Conservation (phyloP, 2,888 invertebrate species). For the Encarsia formosa region DNA sequence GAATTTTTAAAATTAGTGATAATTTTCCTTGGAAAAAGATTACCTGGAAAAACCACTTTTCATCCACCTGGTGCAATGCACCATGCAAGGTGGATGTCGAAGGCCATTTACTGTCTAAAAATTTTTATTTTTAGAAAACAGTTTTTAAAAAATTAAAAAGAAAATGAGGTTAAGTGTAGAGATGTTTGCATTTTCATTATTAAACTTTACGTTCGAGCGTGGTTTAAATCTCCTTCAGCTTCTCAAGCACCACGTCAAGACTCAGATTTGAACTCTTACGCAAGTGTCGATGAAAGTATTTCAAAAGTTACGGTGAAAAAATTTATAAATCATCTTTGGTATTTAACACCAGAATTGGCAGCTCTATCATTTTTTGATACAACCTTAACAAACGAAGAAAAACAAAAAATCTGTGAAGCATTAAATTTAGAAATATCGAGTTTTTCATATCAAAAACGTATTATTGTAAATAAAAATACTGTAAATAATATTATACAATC, state of each 20-base stretch:
- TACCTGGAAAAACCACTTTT: too few relatives aligned
- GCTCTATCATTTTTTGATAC: constrained; percentile 5
- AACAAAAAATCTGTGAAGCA: not conserved
- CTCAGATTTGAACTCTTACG: not conserved
- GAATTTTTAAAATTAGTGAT: not conserved
- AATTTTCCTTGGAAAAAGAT: too few relatives aligned
- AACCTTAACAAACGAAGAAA: not conserved
- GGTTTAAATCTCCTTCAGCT: constrained; percentile 8
- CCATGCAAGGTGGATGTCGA: not conserved
- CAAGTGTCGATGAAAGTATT: constrained; percentile 1
- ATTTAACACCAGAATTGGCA: too few relatives aligned
- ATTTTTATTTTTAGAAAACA: not conserved
- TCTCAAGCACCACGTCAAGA: constrained; percentile 6
- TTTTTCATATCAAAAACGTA: not conserved
- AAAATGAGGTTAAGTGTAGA: constrained; percentile 19
- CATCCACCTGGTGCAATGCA: not conserved
- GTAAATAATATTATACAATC: not conserved
- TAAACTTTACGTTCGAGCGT: constrained; percentile 5
- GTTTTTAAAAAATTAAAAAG: not conserved
- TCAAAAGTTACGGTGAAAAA: not conserved
- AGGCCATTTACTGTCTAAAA: not conserved
- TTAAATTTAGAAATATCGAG: not conserved
- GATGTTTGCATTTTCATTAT: constrained; percentile 15
- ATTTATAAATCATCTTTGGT: too few relatives aligned
- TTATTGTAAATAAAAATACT: not conserved